These are phyloP conservation scores for Saiga tatarica DNA, from an alignment of 2,113 vertebrate genomes.

Conservation along the genomic window DNA sequence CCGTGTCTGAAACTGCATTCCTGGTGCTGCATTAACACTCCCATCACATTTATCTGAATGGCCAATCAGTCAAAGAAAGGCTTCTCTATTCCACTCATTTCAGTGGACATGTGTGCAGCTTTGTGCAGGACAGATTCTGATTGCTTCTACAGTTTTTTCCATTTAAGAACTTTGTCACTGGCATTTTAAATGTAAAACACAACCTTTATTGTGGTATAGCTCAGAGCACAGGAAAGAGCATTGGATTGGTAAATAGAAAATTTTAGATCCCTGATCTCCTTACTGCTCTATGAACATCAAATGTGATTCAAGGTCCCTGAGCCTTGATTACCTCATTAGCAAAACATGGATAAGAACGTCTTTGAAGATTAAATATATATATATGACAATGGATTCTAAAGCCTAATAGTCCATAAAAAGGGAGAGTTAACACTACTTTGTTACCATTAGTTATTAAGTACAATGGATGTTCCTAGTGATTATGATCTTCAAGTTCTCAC, in stretches of 20 bases:
- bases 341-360: background rate
- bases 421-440: background rate
- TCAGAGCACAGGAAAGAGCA: background rate
- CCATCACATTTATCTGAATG: background rate
- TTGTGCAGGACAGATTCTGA: background rate
- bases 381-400: background rate
- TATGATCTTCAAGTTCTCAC: background rate
- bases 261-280: background rate
- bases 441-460: background rate
- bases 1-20: background rate
- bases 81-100: background rate
- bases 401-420: background rate
- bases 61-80: background rate
- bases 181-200: background rate
- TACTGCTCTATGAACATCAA: background rate
- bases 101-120: background rate
- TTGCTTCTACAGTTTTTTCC: background rate
- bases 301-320: background rate
- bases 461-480: background rate
- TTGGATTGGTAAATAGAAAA: background rate
- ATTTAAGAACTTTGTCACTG: background rate
- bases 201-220: background rate
- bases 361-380: background rate
- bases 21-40: background rate
- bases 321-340: background rate